These are phyloP conservation scores for Geophilus truncorum DNA, from an alignment of 2,888 invertebrate species.

Conservation along the genomic window DNA sequence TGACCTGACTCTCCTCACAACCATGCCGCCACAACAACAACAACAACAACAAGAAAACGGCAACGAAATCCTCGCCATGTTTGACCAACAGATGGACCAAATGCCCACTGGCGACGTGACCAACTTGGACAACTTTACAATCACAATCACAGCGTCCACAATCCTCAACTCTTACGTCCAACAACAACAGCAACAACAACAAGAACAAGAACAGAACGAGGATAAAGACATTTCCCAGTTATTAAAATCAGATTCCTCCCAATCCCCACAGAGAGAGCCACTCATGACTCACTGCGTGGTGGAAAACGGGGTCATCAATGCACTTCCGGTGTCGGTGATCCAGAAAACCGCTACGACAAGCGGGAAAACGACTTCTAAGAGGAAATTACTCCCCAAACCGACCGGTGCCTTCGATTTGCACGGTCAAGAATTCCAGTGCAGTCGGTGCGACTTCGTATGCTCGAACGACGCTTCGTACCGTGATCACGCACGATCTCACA, in stretches of 20 bases:
- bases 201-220: neutral
- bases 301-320: neutral
- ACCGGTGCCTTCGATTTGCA: neutral
- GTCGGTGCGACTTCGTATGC: slow-evolving; percentile 21
- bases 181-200: neutral
- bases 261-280: neutral
- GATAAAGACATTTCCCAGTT: neutral
- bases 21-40: slow-evolving; percentile 1
- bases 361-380: neutral
- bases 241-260: neutral
- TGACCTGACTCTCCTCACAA: neutral
- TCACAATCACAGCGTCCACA: neutral
- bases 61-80: slow-evolving; percentile 27
- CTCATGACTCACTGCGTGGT: neutral
- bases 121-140: neutral
- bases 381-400: slow-evolving; percentile 24
- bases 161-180: slow-evolving; percentile 19
- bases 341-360: neutral
- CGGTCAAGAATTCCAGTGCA: neutral
- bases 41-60: neutral
- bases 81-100: neutral
- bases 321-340: neutral
- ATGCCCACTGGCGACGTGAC: neutral
- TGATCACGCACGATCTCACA: slow-evolving; percentile 26
- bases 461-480: slow-evolving; percentile 28